Conservation (phyloP, 2,113 vertebrate species). For the Pterocles orientalis region DNA sequence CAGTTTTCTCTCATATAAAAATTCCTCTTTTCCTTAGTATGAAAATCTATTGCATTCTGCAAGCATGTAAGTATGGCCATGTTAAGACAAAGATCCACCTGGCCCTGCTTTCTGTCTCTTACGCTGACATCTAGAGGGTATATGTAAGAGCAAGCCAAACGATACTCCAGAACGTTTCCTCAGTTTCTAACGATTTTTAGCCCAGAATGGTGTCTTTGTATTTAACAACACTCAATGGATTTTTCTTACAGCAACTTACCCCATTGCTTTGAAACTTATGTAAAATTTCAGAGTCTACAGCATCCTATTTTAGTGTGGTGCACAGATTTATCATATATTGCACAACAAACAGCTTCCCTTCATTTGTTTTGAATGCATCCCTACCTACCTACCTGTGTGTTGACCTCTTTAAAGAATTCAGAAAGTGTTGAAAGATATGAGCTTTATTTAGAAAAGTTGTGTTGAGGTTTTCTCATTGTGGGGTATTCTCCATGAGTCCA, state of each 20-base stretch:
- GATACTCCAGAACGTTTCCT: not conserved
- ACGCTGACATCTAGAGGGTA: not conserved
- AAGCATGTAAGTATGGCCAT: not conserved
- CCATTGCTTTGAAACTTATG: fast-evolving
- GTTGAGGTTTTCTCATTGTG: not conserved
- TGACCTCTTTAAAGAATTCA: not conserved
- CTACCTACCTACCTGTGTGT: not conserved
- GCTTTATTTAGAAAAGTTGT: not conserved
- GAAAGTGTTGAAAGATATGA: not conserved
- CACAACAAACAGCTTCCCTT: not conserved
- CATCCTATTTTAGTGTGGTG: not conserved
- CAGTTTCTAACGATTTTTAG: not conserved
- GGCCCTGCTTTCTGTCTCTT: not conserved
- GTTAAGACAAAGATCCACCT: not conserved
- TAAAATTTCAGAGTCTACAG: not conserved
- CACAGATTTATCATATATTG: not conserved
- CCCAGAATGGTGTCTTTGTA: not conserved
- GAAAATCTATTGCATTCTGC: not conserved
- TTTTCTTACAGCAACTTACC: not conserved
- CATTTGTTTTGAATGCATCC: not conserved
- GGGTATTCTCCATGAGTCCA: not conserved
- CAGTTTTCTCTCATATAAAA: not conserved
- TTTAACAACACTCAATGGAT: not conserved
- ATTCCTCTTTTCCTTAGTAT: not conserved
- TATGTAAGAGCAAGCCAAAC: not conserved